Conservation (phyloP, 2,888 invertebrate species). For the Agrochola circellaris region DNA sequence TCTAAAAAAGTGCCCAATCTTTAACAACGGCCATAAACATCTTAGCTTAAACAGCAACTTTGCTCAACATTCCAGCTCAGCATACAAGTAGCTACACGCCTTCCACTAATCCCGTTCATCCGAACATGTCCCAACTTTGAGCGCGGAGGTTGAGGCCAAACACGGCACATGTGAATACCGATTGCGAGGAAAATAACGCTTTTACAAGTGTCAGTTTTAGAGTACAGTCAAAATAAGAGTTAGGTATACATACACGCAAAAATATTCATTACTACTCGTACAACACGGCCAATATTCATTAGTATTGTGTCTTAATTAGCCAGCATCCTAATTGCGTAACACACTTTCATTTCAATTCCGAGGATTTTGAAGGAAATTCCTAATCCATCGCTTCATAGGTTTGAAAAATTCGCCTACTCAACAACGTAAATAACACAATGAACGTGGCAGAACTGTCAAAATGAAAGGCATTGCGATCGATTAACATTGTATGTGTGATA, state of each 20-base stretch:
- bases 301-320: neutral
- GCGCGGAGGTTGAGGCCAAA: neutral
- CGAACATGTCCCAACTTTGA: slow-evolving; percentile 15
- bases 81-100: neutral
- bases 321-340: too few species aligned
- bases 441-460: too few species aligned
- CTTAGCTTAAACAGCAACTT: neutral
- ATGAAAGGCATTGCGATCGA: too few species aligned
- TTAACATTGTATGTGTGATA: too few species aligned
- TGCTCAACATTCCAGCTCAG: neutral
- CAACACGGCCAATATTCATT: neutral
- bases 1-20: neutral
- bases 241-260: neutral
- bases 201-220: neutral
- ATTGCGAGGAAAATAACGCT: slow-evolving; percentile 10
- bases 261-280: neutral
- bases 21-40: neutral
- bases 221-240: neutral
- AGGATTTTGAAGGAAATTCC: too few species aligned
- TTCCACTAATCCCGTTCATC: slow-evolving; percentile 12
- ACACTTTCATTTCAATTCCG: too few species aligned
- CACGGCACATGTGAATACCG: slow-evolving; percentile 2
- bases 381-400: too few species aligned
- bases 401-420: too few species aligned
- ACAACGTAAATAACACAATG: too few species aligned